These are phyloP conservation scores for Chesias legatella DNA, from an alignment of 2,888 invertebrate species.

Conservation along the genomic window DNA sequence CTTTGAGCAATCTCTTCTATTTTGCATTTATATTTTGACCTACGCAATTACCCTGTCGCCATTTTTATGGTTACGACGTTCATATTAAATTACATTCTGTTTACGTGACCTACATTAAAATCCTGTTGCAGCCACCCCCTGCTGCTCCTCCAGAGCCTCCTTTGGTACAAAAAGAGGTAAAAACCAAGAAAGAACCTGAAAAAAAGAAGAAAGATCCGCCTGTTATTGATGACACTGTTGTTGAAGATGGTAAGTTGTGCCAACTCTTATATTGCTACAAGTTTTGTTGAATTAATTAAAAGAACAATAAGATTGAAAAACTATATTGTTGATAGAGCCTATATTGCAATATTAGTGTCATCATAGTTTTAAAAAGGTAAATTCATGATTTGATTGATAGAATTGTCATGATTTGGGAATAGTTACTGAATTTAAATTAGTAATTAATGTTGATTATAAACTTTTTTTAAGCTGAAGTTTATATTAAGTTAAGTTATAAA, in stretches of 20 bases:
- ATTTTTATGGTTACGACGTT: slow-evolving; percentile 38
- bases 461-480: no score
- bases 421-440: no score
- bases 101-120: slow-evolving; percentile 34
- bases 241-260: slow-evolving; percentile 58
- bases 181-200: slow-evolving; percentile 37
- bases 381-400: no score
- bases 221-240: slow-evolving; percentile 50
- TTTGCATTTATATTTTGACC: slow-evolving; percentile 18
- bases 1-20: slow-evolving; percentile 1
- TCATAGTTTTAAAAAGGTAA: no score
- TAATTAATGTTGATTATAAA: no score
- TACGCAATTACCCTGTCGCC: slow-evolving; percentile 41
- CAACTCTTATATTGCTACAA: not conserved
- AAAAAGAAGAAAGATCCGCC: slow-evolving; percentile 53
- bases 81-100: slow-evolving; percentile 29
- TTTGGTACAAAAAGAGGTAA: slow-evolving; percentile 39
- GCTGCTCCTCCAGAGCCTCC: slow-evolving; percentile 37
- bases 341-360: no score
- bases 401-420: no score
- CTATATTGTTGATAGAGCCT: no score
- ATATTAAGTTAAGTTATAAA: no score
- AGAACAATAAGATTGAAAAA: no score
- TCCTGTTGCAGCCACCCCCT: slow-evolving; percentile 40
- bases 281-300: slow-evolving; percentile 11